A percentile compares a stretch with the other conserved stretches of the same genome.
Evolutionary conservation across 2,113 vertebrate genomes (phyloP).

Genomic region (Xerus inauris): DNA sequence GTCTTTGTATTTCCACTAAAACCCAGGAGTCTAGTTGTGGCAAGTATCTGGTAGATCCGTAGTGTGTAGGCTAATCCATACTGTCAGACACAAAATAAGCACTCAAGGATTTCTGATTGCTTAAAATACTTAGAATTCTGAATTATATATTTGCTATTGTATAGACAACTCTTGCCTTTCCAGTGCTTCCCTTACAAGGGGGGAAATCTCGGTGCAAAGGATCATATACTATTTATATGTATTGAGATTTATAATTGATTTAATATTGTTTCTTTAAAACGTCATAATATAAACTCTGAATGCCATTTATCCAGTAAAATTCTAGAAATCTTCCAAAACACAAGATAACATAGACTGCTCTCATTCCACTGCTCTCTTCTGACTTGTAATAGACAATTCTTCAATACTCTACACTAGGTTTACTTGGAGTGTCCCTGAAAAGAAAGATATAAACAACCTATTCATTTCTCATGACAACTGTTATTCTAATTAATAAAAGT

Average conservation of each 20-base stretch:
- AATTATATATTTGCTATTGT: not conserved
- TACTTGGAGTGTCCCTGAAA: conserved; percentile 35
- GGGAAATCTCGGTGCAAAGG: not conserved
- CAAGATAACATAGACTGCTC: not conserved
- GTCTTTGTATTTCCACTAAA: not conserved
- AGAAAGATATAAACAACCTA: conserved; percentile 59
- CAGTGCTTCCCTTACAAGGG: not conserved
- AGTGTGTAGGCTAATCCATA: not conserved
- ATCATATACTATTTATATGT: not conserved
- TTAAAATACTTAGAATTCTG: conserved; percentile 42
- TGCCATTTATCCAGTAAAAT: not conserved
- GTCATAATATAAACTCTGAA: conserved; percentile 13
- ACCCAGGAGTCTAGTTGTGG: not conserved
- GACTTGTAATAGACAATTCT: not conserved
- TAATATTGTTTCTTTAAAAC: conserved; percentile 2
- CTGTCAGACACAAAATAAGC: not conserved
- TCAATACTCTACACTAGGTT: not conserved
- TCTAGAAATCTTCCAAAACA: not conserved
- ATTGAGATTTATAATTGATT: not conserved
- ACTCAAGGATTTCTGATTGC: not conserved
- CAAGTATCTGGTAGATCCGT: not conserved
- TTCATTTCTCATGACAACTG: conserved; percentile 57
- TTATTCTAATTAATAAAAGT: conserved; percentile 69
- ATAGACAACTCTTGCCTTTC: not conserved
- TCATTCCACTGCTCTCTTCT: not conserved